Conservation (phyloP, 2,888 invertebrate species). For the Nomada goodeniana region DNA sequence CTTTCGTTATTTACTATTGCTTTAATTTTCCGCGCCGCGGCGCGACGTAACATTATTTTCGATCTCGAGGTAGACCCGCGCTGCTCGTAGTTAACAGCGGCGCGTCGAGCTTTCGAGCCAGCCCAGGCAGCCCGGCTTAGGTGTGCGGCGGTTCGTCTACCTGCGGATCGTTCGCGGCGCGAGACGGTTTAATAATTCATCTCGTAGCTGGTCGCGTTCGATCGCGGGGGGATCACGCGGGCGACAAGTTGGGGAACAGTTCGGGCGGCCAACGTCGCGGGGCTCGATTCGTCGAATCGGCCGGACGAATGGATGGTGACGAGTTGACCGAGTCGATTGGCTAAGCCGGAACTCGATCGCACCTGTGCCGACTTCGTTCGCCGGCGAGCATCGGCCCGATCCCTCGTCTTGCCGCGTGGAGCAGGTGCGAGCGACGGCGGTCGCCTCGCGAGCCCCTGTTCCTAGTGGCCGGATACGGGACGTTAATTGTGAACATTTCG, state of each 20-base stretch:
- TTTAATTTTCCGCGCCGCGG: background rate
- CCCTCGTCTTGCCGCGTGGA: constrained; percentile 5
- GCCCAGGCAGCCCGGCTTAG: background rate
- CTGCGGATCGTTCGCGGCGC: background rate
- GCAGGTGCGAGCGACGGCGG: background rate
- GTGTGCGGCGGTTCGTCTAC: background rate
- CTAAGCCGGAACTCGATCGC: constrained; percentile 11
- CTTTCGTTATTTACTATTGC: constrained; percentile 69
- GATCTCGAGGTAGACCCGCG: background rate
- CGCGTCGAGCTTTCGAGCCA: background rate
- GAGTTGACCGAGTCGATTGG: constrained; percentile 30
- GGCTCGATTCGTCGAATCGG: constrained; percentile 35
- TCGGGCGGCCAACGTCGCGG: constrained; percentile 5
- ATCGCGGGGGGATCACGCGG: too few species aligned
- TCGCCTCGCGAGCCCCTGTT: constrained; percentile 36
- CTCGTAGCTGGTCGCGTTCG: constrained; percentile 11
- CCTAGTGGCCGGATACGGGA: constrained; percentile 40
- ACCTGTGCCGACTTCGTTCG: constrained; percentile 40
- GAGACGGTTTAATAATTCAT: constrained; percentile 26
- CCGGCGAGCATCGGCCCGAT: constrained; percentile 10
- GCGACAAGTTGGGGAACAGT: constrained; percentile 14
- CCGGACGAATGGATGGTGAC: constrained; percentile 36
- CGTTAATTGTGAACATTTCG: constrained; percentile 67
- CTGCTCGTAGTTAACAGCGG: background rate
- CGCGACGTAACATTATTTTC: background rate